These are phyloP conservation scores for Cyclina sinensis DNA, from an alignment of 1,140 invertebrate genomes.

Conservation along the genomic window DNA sequence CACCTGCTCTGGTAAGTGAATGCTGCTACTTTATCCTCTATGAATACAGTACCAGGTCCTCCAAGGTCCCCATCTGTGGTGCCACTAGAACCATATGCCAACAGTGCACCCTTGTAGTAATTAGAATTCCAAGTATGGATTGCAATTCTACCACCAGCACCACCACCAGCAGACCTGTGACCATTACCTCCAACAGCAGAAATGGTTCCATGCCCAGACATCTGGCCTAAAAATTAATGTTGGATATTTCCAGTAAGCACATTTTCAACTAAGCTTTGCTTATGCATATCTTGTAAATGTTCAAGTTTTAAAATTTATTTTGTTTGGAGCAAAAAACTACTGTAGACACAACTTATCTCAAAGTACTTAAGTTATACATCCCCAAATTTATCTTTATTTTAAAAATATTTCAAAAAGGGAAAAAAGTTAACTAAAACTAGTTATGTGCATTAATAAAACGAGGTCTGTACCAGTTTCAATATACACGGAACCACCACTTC, in stretches of 20 bases:
- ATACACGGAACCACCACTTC: conserved; percentile 76
- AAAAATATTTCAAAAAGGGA: too few species aligned
- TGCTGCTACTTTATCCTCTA: conserved; percentile 73
- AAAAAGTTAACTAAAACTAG: too few species aligned
- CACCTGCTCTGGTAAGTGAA: conserved; percentile 73
- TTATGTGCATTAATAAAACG: too few species aligned
- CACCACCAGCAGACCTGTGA: conserved; percentile 71
- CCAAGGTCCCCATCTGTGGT: conserved; percentile 72
- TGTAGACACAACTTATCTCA: too few species aligned
- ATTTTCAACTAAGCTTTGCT: too few species aligned
- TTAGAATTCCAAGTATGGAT: conserved; percentile 75
- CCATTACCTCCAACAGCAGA: conserved; percentile 76
- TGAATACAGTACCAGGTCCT: conserved; percentile 80
- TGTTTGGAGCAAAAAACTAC: too few species aligned
- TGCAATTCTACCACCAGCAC: conserved; percentile 78
- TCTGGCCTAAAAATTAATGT: conserved; percentile 67
- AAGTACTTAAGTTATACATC: too few species aligned
- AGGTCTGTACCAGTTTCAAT: conserved; percentile 71
- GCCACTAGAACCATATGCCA: conserved; percentile 72
- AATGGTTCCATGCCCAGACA: conserved; percentile 78
- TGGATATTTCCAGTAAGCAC: too few species aligned
- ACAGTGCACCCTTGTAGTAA: conserved; percentile 73
- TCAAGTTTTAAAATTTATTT: too few species aligned
- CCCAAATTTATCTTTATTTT: too few species aligned
- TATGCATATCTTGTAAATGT: too few species aligned